Conservation (phyloP, 2,797 vertebrate species). For the Enteromius radiatus region DNA sequence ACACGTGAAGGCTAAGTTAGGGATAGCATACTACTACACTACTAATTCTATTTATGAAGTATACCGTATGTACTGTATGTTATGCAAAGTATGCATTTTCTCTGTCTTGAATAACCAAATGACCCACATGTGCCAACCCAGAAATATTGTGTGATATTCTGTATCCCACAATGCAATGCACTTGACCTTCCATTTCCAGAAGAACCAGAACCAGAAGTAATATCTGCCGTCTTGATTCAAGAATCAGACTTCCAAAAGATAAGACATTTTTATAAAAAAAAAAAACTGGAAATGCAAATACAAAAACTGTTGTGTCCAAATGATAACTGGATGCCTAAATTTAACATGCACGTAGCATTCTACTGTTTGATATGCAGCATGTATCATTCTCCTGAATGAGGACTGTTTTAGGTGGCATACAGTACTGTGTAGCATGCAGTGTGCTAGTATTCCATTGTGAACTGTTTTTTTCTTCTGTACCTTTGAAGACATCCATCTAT, state of each 20-base stretch:
- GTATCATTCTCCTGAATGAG: not conserved
- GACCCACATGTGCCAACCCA: not conserved
- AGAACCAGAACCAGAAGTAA: not conserved
- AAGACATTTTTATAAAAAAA: not conserved
- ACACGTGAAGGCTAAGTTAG: not conserved
- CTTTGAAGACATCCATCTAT: not conserved
- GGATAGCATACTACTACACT: not conserved
- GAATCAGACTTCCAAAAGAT: not conserved
- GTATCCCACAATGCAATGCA: not conserved
- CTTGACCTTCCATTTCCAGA: not conserved
- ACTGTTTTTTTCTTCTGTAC: not conserved
- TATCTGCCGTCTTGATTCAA: not conserved
- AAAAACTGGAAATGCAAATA: not conserved
- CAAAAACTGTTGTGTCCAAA: not conserved
- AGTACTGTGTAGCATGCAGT: not conserved
- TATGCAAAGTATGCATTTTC: not conserved
- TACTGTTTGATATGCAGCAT: not conserved
- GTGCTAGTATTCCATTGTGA: not conserved
- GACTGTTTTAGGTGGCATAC: not conserved
- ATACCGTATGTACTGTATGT: not conserved
- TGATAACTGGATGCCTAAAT: not conserved
- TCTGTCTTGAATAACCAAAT: not conserved
- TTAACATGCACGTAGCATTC: not conserved
- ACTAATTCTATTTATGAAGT: not conserved
- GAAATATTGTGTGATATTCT: not conserved